Percentiles rank a stretch among this genome's conserved stretches.
Evolutionary conservation across 2,797 vertebrate genomes (phyloP).

Genomic region (Ctenochaetus hawaiiensis): DNA sequence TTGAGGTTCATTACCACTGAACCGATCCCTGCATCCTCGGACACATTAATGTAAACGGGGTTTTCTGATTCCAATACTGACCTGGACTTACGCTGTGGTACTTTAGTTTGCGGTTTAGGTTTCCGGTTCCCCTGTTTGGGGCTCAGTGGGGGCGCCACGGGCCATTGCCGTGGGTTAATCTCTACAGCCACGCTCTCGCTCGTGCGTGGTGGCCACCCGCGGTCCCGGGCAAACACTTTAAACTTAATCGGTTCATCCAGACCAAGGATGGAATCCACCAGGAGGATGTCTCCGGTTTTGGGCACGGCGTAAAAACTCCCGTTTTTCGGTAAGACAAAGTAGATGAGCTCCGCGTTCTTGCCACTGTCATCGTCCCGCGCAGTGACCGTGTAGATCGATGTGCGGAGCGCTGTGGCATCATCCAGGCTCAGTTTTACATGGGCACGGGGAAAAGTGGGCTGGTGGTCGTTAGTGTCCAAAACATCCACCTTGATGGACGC

Average conservation of each 20-base stretch:
- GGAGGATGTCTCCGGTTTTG: conserved; percentile 89
- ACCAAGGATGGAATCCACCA: conserved; percentile 90
- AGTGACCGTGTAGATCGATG: conserved; percentile 84
- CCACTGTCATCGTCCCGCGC: conserved; percentile 89
- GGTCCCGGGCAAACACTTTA: conserved; percentile 88
- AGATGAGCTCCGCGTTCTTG: conserved; percentile 90
- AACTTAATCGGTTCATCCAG: conserved; percentile 84
- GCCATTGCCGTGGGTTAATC: conserved; percentile 84
- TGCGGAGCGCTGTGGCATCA: conserved; percentile 88
- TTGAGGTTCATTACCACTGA: conserved; percentile 86
- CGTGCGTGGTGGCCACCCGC: conserved; percentile 87
- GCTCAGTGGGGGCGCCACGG: conserved; percentile 31
- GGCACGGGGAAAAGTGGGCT: conserved; percentile 81
- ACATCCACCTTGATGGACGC: conserved; percentile 88
- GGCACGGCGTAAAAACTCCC: conserved; percentile 91
- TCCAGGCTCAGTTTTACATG: conserved; percentile 85
- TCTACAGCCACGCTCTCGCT: conserved; percentile 85
- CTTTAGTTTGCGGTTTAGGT: conserved; percentile 16
- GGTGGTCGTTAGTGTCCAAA: conserved; percentile 91
- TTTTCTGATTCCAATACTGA: conserved; percentile 76
- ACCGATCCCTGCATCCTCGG: conserved; percentile 88
- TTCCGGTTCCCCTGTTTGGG: conserved; percentile 12
- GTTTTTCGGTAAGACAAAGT: conserved; percentile 87
- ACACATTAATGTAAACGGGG: conserved; percentile 84
- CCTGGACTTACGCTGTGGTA: conserved; percentile 68